These are phyloP conservation scores for Botia kubotai DNA, from an alignment of 2,797 vertebrate genomes.

Conservation along the genomic window DNA sequence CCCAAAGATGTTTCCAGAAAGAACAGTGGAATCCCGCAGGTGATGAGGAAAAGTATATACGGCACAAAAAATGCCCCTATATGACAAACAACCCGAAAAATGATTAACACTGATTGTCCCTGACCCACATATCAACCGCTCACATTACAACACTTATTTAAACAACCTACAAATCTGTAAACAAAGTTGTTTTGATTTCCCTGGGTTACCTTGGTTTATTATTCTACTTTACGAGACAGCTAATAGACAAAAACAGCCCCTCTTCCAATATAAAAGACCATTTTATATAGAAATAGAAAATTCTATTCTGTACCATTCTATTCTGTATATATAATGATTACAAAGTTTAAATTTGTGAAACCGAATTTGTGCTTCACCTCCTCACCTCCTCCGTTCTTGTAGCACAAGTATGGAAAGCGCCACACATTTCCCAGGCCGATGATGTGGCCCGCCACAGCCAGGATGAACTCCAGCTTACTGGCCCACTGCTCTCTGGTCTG, in stretches of 20 bases:
- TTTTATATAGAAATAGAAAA: too few species aligned
- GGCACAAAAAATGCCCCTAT: conserved; percentile 81
- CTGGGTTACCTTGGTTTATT: too few species aligned
- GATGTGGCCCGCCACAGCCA: conserved; percentile 78
- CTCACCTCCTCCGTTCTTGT: conserved; percentile 83
- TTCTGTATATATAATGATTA: too few species aligned
- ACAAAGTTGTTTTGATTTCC: too few species aligned
- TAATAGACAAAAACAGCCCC: too few species aligned
- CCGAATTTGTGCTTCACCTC: neutral
- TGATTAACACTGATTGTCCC: neutral
- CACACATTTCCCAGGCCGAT: conserved; percentile 81
- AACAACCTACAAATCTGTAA: too few species aligned
- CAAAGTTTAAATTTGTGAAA: too few species aligned
- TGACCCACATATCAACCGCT: too few species aligned
- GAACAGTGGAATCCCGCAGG: conserved; percentile 81
- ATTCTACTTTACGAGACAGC: too few species aligned
- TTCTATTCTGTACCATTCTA: too few species aligned
- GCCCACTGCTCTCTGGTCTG: conserved; percentile 74
- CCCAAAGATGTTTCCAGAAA: conserved; percentile 81
- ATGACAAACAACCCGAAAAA: conserved; percentile 29
- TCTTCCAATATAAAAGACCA: too few species aligned
- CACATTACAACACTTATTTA: too few species aligned
- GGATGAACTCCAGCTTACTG: conserved; percentile 76
- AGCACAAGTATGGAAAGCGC: conserved; percentile 84
- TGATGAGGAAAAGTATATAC: conserved; percentile 78